phyloP scores from a whole-genome alignment of 2,888 invertebrate genomes.

The Drosophila anomelani region DNA sequence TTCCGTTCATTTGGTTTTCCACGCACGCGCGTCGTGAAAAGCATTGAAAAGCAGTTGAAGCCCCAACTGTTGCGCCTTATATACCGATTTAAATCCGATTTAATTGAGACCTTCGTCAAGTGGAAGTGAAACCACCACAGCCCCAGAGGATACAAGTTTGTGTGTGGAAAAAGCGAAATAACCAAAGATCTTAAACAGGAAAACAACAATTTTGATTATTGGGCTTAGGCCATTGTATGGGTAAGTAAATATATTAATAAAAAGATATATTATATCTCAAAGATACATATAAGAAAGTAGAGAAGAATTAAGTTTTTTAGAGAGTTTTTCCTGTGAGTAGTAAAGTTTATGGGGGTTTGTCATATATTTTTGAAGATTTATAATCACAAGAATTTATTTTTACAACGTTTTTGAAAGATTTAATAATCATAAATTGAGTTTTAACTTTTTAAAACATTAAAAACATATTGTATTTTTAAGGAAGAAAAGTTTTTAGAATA shows the following conservation, averaged over 20 bases:
- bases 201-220: conserved; percentile 80
- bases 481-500: too few relatives aligned
- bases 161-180: conserved; percentile 49
- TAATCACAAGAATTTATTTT: too few relatives aligned
- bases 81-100: conserved; percentile 17
- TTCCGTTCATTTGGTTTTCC: conserved; percentile 55
- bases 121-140: conserved; percentile 26
- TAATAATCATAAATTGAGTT: too few relatives aligned
- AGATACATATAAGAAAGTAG: background rate
- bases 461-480: too few relatives aligned
- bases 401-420: too few relatives aligned
- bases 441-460: too few relatives aligned
- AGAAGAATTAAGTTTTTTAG: rapidly evolving
- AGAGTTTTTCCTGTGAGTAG: too few relatives aligned
- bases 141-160: conserved; percentile 46
- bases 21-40: conserved; percentile 43
- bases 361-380: background rate
- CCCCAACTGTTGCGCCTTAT: conserved; percentile 46
- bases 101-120: conserved; percentile 22
- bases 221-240: conserved; percentile 86
- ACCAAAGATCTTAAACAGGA: conserved; percentile 39
- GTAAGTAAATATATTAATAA: conserved; percentile 81
- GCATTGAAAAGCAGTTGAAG: conserved; percentile 50
- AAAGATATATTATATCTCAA: background rate
- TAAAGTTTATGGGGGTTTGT: too few relatives aligned